These are phyloP conservation scores for Callitettix versicolor DNA, from an alignment of 1,140 invertebrate species.

Conservation along the genomic window DNA sequence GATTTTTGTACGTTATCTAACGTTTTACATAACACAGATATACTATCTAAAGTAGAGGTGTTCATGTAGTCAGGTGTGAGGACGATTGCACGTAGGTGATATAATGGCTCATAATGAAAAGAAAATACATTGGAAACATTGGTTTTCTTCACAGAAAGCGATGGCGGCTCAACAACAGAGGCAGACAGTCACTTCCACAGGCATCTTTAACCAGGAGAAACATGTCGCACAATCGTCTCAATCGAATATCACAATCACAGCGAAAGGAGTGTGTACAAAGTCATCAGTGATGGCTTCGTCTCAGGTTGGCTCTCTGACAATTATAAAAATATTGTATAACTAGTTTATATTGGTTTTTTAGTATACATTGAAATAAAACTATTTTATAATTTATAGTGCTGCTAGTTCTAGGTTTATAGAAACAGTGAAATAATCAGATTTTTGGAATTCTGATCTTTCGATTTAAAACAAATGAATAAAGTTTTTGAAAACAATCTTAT, in stretches of 20 bases:
- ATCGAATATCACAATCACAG: slow-evolving; percentile 64
- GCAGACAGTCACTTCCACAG: slow-evolving; percentile 66
- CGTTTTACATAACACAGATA: too few relatives aligned
- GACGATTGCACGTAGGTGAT: too few relatives aligned
- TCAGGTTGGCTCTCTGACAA: slow-evolving; percentile 2
- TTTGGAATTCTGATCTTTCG: too few relatives aligned
- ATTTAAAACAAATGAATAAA: too few relatives aligned
- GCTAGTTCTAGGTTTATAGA: too few relatives aligned
- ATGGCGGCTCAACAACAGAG: slow-evolving; percentile 72
- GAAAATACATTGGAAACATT: not conserved
- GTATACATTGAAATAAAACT: too few relatives aligned
- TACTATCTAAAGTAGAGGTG: too few relatives aligned
- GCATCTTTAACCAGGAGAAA: slow-evolving; percentile 69
- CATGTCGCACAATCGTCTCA: slow-evolving; percentile 56
- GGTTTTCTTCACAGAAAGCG: slow-evolving; percentile 43
- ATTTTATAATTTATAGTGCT: too few relatives aligned
- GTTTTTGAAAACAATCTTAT: too few relatives aligned
- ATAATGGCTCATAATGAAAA: not conserved
- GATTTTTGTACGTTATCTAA: too few relatives aligned
- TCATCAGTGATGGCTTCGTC: slow-evolving; percentile 35
- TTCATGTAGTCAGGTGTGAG: too few relatives aligned
- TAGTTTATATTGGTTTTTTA: not conserved
- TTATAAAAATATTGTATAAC: not conserved
- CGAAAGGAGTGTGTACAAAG: slow-evolving; percentile 57
- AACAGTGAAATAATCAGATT: too few relatives aligned